These are phyloP conservation scores for Nannospalax galili DNA, from an alignment of 2,113 vertebrate genomes.

Conservation along the genomic window DNA sequence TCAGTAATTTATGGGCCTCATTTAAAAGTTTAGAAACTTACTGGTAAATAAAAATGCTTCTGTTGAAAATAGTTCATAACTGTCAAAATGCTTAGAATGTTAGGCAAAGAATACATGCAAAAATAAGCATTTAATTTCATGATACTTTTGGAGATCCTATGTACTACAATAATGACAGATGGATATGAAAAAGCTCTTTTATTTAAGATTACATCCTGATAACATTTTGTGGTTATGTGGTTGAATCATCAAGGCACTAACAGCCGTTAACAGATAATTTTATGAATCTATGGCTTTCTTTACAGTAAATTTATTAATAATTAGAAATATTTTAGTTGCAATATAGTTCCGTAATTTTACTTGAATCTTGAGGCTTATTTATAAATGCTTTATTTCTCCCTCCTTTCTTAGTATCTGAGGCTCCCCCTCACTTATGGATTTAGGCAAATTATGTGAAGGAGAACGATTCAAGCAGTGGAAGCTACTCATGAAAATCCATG, in stretches of 20 bases:
- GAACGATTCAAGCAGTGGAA: background rate
- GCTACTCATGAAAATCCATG: constrained; percentile 84
- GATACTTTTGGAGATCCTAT: background rate
- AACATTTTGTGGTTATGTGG: background rate
- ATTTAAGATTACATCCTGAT: background rate
- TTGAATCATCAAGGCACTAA: background rate
- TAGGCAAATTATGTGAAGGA: background rate
- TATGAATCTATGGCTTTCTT: background rate
- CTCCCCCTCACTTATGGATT: background rate
- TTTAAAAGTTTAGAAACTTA: background rate
- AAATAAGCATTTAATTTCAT: constrained; percentile 2
- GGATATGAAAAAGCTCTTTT: background rate
- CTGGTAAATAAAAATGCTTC: constrained; percentile 8
- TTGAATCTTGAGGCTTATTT: background rate
- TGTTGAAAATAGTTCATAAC: background rate
- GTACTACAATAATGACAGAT: background rate
- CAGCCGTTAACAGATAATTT: background rate
- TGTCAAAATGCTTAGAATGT: background rate
- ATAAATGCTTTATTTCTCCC: background rate
- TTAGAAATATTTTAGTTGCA: background rate
- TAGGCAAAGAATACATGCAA: background rate
- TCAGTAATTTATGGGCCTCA: constrained; percentile 19
- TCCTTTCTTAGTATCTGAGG: background rate
- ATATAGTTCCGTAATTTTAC: background rate
- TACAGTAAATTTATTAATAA: background rate